A percentile compares a stretch with the other conserved stretches of the same genome.
Conservation (phyloP, 2,888 invertebrate species). For the Hofmannophila pseudospretella region DNA sequence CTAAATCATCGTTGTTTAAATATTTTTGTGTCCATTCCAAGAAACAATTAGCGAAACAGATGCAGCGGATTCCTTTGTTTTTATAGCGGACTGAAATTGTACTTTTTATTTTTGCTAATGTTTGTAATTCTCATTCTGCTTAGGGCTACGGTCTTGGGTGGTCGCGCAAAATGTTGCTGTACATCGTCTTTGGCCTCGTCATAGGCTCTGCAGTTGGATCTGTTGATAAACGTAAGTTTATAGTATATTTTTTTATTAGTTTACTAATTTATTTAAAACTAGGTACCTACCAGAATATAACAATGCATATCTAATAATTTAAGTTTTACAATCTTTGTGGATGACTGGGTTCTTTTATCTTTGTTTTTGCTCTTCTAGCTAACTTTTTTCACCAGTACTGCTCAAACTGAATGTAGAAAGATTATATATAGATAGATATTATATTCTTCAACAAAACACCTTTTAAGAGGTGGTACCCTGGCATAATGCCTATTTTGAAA, state of each 20-base stretch:
- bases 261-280: constrained; percentile 1
- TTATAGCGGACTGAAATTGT: neutral
- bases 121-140: constrained; percentile 28
- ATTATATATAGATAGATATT: too few species aligned
- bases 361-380: too few species aligned
- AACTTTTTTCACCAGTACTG: too few species aligned
- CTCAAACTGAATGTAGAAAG: too few species aligned
- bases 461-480: too few species aligned
- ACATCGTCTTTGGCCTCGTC: constrained; percentile 38
- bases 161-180: constrained; percentile 38
- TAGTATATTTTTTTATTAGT: constrained; percentile 7
- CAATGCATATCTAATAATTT: too few species aligned
- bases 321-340: too few species aligned
- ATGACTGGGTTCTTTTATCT: too few species aligned
- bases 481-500: too few species aligned
- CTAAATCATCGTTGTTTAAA: constrained; percentile 13
- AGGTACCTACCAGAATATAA: too few species aligned
- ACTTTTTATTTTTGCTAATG: neutral
- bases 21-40: constrained; percentile 10
- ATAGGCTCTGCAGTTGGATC: constrained; percentile 42
- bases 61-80: constrained; percentile 14
- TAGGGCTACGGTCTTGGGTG: constrained; percentile 27
- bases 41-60: constrained; percentile 13
- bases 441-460: too few species aligned
- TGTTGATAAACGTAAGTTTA: constrained; percentile 51